Base-by-base conservation (phyloP, 1,140 invertebrate genomes). In the Diabrotica undecimpunctata region DNA sequence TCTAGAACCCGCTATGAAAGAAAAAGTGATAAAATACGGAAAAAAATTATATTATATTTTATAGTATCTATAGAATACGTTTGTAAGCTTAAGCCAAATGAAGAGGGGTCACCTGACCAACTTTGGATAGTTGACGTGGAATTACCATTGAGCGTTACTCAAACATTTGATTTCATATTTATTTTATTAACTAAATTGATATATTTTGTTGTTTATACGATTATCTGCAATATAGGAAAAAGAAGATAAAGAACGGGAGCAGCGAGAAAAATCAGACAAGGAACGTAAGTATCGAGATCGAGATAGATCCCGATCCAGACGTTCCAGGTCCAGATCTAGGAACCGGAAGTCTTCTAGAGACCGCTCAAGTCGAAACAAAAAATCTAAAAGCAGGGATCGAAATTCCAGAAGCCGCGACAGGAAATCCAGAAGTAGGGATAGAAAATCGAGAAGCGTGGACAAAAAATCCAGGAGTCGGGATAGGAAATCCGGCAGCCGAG, bases 191-290 rank as follows among this genome's bases (percentile, higher is more conserved):
- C 1, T 25, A 25, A 25, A 25, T 2, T 25, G 1, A 25, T 25
- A 25, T 25, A 25, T 25, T 25, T 25, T 25, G 25, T 25, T 25
- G 25, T 25, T 25, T 25, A 25, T 25, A 25, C 25, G 25, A 25
- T 25, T 25, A 25, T 61, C 25, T 61, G 12, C n/a, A 52, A 51
- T 70, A 64, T 69, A 90, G 88, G 89, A 90, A 75, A 88, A 90
- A 69, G 87, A 90, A 78, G 87, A 90, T 66, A 75, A 74, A 57
- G 70, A 75, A 54, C 59, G 69, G n/a, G 71, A 71, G 52, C 25
- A 25, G 25, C 53, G 69, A 36, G 72, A 73, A 8, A 77, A 75
- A 56, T 70, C 73, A 6, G 74, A 77, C 2, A 75, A 75, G 61
- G 74, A 77, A 46, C 73, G 74, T 51, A 77, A 78, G 61, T 75